phyloP scores from a whole-genome alignment of 2,888 invertebrate species.

The Hecatera dysodea region DNA sequence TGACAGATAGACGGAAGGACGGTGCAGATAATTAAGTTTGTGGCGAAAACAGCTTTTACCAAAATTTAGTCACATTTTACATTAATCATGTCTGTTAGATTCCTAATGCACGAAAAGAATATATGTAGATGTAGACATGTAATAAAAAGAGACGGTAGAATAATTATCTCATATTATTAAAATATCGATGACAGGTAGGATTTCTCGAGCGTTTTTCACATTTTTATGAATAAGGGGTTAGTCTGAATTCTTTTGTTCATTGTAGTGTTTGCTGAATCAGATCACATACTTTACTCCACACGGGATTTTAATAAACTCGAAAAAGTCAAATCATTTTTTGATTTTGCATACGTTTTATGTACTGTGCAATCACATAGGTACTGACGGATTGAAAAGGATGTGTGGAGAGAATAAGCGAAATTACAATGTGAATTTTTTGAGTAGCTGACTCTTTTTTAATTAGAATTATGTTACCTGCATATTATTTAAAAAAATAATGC shows the following conservation, averaged over 20 bases:
- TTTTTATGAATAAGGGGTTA: conserved; percentile 50
- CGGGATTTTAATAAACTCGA: conserved; percentile 28
- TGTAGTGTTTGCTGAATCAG: conserved; percentile 57
- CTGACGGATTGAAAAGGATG: conserved; percentile 9
- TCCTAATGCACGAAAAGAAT: too few species aligned
- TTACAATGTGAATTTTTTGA: conserved; percentile 10
- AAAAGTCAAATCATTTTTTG: conserved; percentile 21
- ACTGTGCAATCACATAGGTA: neutral
- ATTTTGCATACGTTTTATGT: conserved; percentile 44
- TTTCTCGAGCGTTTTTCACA: conserved; percentile 38
- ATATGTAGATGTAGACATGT: too few species aligned
- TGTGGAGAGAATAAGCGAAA: conserved; percentile 9
- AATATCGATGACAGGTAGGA: conserved; percentile 43
- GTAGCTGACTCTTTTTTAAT: neutral
- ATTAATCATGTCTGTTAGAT: too few species aligned
- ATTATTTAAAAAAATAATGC: neutral
- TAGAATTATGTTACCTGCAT: neutral
- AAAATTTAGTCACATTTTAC: too few species aligned
- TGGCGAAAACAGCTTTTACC: too few species aligned
- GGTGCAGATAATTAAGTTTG: too few species aligned
- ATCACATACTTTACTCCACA: conserved; percentile 35
- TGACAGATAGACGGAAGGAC: too few species aligned
- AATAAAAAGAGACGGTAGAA: neutral
- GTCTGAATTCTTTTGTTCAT: conserved; percentile 57
- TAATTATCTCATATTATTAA: conserved; percentile 28